phyloP scores from a whole-genome alignment of 2,113 vertebrate genomes.

The Saiga tatarica region DNA sequence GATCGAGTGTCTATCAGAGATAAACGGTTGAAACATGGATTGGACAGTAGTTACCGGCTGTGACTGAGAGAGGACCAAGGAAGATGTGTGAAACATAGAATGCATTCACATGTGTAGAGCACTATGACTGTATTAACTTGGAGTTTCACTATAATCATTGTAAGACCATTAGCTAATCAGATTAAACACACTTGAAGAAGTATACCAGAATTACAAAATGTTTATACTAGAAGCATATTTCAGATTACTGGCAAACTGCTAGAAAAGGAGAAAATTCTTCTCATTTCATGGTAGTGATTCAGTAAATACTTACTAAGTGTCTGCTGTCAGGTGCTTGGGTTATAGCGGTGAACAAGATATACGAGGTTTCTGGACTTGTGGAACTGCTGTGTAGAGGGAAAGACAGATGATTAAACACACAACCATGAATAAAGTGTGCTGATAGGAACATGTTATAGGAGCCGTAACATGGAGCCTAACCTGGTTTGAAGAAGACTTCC shows the following conservation, averaged over 20 bases:
- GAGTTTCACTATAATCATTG: neutral
- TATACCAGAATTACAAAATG: neutral
- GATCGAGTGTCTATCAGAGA: neutral
- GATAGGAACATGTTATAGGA: neutral
- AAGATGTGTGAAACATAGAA: neutral
- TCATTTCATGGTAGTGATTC: neutral
- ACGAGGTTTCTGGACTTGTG: neutral
- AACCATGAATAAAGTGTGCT: neutral
- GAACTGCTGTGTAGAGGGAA: neutral
- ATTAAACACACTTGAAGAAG: constrained; percentile 7
- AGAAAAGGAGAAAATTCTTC: neutral
- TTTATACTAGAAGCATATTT: constrained; percentile 20
- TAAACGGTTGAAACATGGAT: neutral
- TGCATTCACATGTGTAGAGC: neutral
- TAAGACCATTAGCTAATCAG: neutral
- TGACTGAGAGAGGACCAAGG: neutral
- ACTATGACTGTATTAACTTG: neutral
- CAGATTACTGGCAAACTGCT: neutral
- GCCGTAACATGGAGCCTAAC: neutral
- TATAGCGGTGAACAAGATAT: neutral
- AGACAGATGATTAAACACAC: neutral
- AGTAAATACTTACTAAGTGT: neutral
- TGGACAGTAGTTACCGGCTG: neutral
- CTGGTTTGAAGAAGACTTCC: neutral
- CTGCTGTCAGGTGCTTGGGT: neutral